phyloP scores from a whole-genome alignment of 53 echinoderm and acorn worm species.

The Actinopyga echinites region DNA sequence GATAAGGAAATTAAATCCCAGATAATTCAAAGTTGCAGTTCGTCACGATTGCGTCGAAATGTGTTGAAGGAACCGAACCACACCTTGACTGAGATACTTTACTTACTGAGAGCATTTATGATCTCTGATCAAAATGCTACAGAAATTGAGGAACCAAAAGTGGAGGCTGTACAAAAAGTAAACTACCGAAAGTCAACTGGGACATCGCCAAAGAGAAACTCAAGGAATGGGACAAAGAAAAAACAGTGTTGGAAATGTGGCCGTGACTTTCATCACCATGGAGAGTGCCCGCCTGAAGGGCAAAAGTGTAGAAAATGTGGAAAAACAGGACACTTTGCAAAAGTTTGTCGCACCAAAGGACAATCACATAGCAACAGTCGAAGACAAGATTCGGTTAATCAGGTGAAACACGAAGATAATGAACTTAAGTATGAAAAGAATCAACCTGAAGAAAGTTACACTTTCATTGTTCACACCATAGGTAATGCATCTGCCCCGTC shows the following conservation, averaged over 20 bases:
- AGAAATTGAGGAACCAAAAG: not conserved
- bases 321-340: constrained; percentile 13
- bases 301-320: constrained; percentile 21
- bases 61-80: not conserved
- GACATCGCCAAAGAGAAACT: not conserved
- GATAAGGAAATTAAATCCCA: not conserved
- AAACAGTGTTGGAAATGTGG: constrained; percentile 23
- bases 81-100: not conserved
- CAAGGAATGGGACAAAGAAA: no score
- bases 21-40: no score
- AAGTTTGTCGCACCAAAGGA: constrained; percentile 17
- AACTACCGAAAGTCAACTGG: not conserved
- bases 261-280: constrained; percentile 6
- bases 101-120: not conserved
- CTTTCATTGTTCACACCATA: no score
- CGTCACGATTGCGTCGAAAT: not conserved
- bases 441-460: no score
- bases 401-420: no score
- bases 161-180: not conserved
- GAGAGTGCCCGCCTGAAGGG: constrained; percentile 30
- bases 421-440: no score
- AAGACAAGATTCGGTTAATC: constrained; percentile 18
- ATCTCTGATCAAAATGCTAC: not conserved
- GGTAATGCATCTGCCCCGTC: no score
- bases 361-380: no score